A percentile compares a stretch with the other conserved stretches of the same genome.
Evolutionary conservation across 2,113 vertebrate genomes (phyloP).

Genomic region (Pao palembangensis): DNA sequence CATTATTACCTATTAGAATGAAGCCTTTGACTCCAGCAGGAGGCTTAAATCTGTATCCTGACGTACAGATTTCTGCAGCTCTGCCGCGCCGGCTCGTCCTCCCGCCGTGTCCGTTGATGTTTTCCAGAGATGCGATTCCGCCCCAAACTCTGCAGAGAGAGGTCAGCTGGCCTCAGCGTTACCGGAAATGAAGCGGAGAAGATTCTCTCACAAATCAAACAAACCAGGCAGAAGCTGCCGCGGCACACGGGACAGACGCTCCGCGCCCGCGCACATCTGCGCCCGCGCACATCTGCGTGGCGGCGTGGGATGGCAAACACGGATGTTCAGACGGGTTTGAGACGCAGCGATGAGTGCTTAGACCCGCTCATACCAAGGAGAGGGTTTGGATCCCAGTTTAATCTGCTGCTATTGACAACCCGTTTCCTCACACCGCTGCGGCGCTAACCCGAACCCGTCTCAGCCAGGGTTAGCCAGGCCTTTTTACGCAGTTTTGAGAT

Average conservation of each 20-base stretch:
- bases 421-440: conserved; percentile 1
- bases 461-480: too few species aligned
- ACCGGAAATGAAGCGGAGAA: conserved; percentile 63
- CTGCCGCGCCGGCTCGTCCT: conserved; percentile 11
- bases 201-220: conserved; percentile 58
- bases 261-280: too few species aligned
- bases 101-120: conserved; percentile 13
- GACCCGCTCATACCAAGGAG: conserved; percentile 20
- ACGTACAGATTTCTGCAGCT: not conserved
- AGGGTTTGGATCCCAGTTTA: conserved; percentile 39
- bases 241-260: too few species aligned
- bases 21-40: not conserved
- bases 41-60: not conserved
- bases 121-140: conserved; percentile 53
- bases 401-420: conserved; percentile 11
- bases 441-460: too few species aligned
- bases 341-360: not conserved
- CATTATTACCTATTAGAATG: too few species aligned
- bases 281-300: too few species aligned
- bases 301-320: too few species aligned
- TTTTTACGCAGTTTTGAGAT: too few species aligned
- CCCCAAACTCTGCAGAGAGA: conserved; percentile 31
- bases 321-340: too few species aligned
- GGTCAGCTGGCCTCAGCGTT: conserved; percentile 49
- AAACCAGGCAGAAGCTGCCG: conserved; percentile 37